phyloP scores from a whole-genome alignment of 2,888 invertebrate species.

The Apodemia zela region DNA sequence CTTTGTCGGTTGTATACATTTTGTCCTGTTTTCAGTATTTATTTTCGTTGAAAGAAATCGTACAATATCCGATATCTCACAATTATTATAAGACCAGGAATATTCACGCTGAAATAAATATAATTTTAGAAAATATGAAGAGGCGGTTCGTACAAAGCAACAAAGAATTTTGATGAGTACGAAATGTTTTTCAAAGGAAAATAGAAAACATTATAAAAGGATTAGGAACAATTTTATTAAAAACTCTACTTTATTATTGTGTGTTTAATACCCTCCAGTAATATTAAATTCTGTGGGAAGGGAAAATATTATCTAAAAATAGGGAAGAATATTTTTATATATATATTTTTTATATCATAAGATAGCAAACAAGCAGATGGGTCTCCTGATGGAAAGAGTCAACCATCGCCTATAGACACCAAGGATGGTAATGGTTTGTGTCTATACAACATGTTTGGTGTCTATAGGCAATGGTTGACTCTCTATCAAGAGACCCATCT shows the following conservation, averaged over 20 bases:
- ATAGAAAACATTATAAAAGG: not conserved
- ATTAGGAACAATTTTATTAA: not conserved
- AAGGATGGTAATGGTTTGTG: too few relatives aligned
- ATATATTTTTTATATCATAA: too few relatives aligned
- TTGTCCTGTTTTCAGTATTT: not conserved
- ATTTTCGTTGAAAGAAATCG: not conserved
- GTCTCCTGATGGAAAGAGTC: too few relatives aligned
- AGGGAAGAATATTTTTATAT: too few relatives aligned
- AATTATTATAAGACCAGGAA: not conserved
- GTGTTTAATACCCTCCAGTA: not conserved
- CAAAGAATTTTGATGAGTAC: not conserved
- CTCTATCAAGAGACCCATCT: too few relatives aligned
- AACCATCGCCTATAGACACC: too few relatives aligned
- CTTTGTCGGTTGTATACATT: not conserved
- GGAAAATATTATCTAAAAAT: not conserved
- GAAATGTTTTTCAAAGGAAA: slow-evolving; percentile 5
- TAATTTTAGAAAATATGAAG: not conserved
- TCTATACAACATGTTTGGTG: too few relatives aligned
- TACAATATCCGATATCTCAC: not conserved
- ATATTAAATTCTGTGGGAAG: not conserved
- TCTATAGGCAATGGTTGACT: too few relatives aligned
- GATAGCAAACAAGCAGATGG: too few relatives aligned
- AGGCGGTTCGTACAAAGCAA: not conserved
- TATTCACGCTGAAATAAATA: not conserved
- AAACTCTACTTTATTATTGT: not conserved